These are phyloP conservation scores for Poecilus cupreus DNA, from an alignment of 2,888 invertebrate species.

Conservation along the genomic window DNA sequence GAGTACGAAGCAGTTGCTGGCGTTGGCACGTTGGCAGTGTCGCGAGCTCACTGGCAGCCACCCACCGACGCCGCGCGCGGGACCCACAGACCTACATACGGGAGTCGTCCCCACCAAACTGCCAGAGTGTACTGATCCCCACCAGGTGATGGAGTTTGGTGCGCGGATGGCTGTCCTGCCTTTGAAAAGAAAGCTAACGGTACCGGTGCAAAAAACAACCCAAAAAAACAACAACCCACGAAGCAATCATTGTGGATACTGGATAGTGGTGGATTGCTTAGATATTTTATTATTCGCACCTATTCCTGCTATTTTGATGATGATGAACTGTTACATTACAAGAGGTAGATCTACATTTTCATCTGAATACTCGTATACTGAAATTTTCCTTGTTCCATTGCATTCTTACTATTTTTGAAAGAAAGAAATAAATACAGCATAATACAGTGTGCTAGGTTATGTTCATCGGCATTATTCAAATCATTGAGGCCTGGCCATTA, in stretches of 20 bases:
- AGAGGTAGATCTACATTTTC: too few species aligned
- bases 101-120: not conserved
- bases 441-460: too few species aligned
- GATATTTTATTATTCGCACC: too few species aligned
- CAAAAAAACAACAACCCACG: constrained; percentile 5
- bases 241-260: not conserved
- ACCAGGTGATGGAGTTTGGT: not conserved
- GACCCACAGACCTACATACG: constrained; percentile 57
- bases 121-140: not conserved
- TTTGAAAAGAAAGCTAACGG: not conserved
- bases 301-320: too few species aligned
- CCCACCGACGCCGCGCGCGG: constrained; percentile 41
- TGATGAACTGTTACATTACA: too few species aligned
- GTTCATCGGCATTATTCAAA: too few species aligned
- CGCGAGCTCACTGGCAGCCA: constrained; percentile 54
- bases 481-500: too few species aligned
- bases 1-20: constrained; percentile 10
- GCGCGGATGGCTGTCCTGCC: not conserved
- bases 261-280: too few species aligned
- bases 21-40: constrained; percentile 45
- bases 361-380: too few species aligned
- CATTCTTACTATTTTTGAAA: too few species aligned
- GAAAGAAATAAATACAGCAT: too few species aligned
- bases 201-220: constrained; percentile 4
- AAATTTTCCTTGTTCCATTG: too few species aligned